Base-by-base conservation (phyloP, 2,888 invertebrate species). In the Neoascia interrupta region DNA sequence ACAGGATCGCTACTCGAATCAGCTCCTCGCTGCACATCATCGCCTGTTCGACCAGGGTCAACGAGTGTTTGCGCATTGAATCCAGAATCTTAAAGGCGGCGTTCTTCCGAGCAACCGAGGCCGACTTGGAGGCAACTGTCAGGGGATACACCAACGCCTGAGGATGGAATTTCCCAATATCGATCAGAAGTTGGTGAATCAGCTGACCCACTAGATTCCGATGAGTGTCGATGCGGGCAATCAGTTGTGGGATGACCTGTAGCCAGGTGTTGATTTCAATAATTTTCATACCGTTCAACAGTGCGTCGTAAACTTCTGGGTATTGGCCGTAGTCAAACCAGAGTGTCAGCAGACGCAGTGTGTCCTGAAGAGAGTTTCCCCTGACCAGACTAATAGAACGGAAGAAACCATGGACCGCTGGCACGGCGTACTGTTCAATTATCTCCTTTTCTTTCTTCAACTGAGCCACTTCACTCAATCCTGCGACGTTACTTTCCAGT, bases 251-350 rank as follows among this genome's bases (percentile, higher is more conserved):
- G 82, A 99, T 98, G 0, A 99, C 98, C 91, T 99, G 99, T 6
- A 99, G 91, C 99, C 99, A 99, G 2, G 98, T 99, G 85, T 98
- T 97, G 75, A 99, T 97, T 86, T 98, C 97, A 36, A 99, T 97
- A 1, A 95, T 92, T 82, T 96, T 92, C 82, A 99, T 95, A 1
- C 98, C 98, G 83, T 97, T 97, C 0, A 94, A 92, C 34, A 99
- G 92, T 0, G 97, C 97, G 81, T 98, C 97, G 85, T 97, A 95
- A 0, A 99, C 98, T 83, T 97, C 96, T 0, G 94, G 93, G 89
- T 95, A 94, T 81, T 98, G 96, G 0, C 98, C 99, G 85, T 97
- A 97, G 86, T 99, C 99, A 86, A 99, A 99, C 97, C 99, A 99
- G 1, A 99, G 90, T 0, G 99, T 99, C 34, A 99, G 89, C 68